phyloP scores from a whole-genome alignment of 2,797 vertebrate genomes.

The Eulemur coronatus region DNA sequence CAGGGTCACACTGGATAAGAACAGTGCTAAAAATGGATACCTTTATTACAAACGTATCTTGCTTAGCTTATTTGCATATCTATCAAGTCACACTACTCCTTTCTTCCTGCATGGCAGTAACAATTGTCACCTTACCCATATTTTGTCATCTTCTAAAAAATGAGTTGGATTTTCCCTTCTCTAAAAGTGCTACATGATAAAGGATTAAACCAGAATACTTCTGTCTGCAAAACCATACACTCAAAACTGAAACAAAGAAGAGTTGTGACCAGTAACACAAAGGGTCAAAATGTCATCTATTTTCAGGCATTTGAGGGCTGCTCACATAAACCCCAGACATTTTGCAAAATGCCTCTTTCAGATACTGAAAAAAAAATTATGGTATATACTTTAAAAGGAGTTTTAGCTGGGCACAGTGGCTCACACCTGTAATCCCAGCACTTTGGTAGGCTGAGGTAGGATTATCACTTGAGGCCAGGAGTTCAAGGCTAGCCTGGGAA shows the following conservation, averaged over 20 bases:
- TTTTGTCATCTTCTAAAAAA: conserved; percentile 30
- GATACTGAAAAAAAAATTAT: not conserved
- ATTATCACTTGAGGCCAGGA: not conserved
- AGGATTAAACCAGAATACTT: conserved; percentile 32
- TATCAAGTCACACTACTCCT: not conserved
- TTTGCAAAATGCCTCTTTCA: conserved; percentile 20
- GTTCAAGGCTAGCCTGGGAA: not conserved
- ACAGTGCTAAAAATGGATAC: not conserved
- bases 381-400: conserved; percentile 12
- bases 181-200: conserved; percentile 18
- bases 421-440: not conserved
- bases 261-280: conserved; percentile 32
- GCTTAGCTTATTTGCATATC: not conserved
- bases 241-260: conserved; percentile 54
- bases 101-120: not conserved
- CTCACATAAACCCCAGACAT: conserved; percentile 50
- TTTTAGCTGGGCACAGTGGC: not conserved
- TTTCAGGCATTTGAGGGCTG: conserved; percentile 60
- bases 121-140: not conserved
- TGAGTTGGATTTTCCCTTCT: conserved; percentile 35
- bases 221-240: not conserved
- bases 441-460: not conserved
- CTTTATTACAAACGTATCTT: not conserved
- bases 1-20: not conserved
- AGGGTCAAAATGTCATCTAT: conserved; percentile 56